A percentile compares a stretch with the other conserved stretches of the same genome.
Conservation (phyloP, 2,888 invertebrate genomes). For the Lithophane ornitopus region DNA sequence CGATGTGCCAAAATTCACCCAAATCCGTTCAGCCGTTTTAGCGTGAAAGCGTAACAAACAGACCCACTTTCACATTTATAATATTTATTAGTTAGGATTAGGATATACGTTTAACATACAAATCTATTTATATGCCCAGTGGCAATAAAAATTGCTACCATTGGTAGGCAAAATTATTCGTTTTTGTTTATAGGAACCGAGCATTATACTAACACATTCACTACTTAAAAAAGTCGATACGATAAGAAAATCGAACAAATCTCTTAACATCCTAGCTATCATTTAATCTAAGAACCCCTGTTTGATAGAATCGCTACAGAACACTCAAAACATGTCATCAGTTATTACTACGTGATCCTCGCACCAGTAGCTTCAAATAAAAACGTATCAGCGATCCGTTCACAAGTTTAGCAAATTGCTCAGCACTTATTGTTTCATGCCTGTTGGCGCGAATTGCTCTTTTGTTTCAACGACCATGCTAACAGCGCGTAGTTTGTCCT, state of each 20-base stretch:
- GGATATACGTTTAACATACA: no score
- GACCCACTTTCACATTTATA: no score
- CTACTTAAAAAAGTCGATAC: not conserved
- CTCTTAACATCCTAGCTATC: not conserved
- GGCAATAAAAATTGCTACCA: no score
- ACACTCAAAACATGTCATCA: constrained; percentile 5
- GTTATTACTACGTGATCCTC: constrained; percentile 6
- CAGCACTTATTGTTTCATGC: constrained; percentile 51
- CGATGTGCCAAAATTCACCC: no score
- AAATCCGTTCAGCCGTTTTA: no score
- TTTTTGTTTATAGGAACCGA: no score
- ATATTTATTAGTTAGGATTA: no score
- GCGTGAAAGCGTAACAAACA: no score
- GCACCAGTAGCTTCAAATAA: constrained; percentile 31
- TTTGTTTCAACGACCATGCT: constrained; percentile 54
- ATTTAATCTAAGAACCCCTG: not conserved
- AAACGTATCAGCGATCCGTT: constrained; percentile 34
- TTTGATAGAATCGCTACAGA: not conserved
- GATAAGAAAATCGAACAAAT: not conserved
- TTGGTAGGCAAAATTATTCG: no score
- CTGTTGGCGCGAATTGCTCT: constrained; percentile 55
- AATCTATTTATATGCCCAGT: no score
- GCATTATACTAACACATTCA: not conserved
- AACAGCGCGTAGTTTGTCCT: constrained; percentile 42
- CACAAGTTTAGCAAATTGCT: constrained; percentile 52